Percentiles rank a stretch among this genome's conserved stretches.
These are phyloP conservation scores for Muscidifurax raptorellus DNA, from an alignment of 1,140 invertebrate species.

Conservation along the genomic window DNA sequence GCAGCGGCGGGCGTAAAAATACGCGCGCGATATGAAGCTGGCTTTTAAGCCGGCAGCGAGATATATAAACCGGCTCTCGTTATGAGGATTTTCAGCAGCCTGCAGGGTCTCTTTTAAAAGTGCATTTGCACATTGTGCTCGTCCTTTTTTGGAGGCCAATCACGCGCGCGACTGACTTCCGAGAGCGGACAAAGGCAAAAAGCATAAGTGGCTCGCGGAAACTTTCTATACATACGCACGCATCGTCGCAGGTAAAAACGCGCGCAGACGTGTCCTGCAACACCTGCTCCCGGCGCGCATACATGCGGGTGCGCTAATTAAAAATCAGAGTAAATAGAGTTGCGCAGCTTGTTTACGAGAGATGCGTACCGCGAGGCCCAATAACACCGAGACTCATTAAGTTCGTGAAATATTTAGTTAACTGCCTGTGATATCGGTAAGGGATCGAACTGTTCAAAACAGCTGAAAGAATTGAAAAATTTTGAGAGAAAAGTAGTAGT, in stretches of 20 bases:
- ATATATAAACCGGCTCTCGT: too few species aligned
- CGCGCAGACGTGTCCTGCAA: background rate
- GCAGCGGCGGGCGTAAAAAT: too few species aligned
- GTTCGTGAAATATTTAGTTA: too few species aligned
- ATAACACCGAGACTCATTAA: too few species aligned
- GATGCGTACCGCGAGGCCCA: background rate
- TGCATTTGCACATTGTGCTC: background rate
- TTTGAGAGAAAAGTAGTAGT: too few species aligned
- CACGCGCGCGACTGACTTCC: background rate
- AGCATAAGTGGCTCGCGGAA: background rate
- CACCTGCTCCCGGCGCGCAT: background rate
- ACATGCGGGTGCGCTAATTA: constrained; percentile 28
- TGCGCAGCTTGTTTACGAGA: background rate
- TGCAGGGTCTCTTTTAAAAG: too few species aligned
- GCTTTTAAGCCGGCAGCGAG: too few species aligned
- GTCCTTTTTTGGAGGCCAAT: background rate
- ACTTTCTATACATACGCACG: background rate
- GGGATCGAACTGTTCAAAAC: too few species aligned
- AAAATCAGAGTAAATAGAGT: constrained; percentile 5
- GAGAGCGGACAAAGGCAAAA: background rate
- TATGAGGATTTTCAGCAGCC: too few species aligned
- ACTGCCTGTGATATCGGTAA: too few species aligned
- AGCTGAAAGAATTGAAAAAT: too few species aligned
- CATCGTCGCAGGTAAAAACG: background rate
- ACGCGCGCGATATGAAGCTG: too few species aligned